Base-by-base conservation (phyloP, 2,797 vertebrate genomes). In the Tokudaia muenninki region DNA sequence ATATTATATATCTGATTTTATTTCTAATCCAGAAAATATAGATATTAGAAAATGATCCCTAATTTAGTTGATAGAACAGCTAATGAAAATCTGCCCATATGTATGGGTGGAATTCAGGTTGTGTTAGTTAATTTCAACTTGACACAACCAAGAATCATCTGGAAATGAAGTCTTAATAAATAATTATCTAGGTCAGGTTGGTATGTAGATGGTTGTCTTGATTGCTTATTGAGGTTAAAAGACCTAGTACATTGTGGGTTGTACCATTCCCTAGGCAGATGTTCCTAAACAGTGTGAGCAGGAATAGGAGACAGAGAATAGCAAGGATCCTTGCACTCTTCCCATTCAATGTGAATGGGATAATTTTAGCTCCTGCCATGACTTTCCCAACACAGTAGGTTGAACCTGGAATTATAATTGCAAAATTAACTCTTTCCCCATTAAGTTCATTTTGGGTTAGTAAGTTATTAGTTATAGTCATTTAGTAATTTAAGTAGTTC, bases 1-100 rank as follows among this genome's bases (percentile, higher is more conserved):
- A 14, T 65, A 87, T 91, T 55, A 12, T 4, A 72, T 63, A 80
- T 19, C 55, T 92, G 84, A 22, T 31, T 72, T 7, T 61, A 72
- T 55, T 92, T 90, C 90, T 77, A 96, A 95, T n/a, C 13, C 14
- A 77, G 31, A 83, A 95, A 88, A n/a, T 94, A 63, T 0, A 81
- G 37, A 86, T 84, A 75, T 52, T 92, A 94, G n/a, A 92, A 74
- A 84, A 63, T 82, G 1, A 50, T 6, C 16, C 70, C 37, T 70
- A 89, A 82, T 57, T 12, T 80, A 88, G 57, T 55, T 93, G 78
- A 75, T 47, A 83, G 81, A 82, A 63, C 57, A 8, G 19, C 59
- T 86, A 88, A 65, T 31, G 41, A 93, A 93, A 77, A 63, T 37
- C 47, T 44, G 13, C 41, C 11, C 52, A 3, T 52, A 26, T 52